These are phyloP conservation scores for Anoplolepis gracilipes DNA, from an alignment of 1,140 invertebrate genomes.

Conservation along the genomic window DNA sequence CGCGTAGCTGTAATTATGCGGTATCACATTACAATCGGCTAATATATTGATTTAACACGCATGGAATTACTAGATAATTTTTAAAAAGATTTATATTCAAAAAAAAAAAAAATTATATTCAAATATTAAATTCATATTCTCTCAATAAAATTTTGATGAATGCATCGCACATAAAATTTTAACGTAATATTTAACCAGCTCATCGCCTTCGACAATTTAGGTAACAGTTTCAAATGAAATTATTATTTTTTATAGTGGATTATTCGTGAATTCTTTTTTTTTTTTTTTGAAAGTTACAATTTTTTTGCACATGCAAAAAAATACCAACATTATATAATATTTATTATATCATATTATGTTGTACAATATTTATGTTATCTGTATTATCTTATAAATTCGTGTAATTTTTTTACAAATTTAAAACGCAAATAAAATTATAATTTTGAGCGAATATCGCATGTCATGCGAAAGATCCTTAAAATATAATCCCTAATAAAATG, in stretches of 20 bases:
- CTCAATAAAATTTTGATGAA: background rate
- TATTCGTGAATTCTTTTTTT: too few species aligned
- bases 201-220: background rate
- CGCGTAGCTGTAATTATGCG: slow-evolving; percentile 23
- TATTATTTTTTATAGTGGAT: too few species aligned
- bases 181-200: background rate
- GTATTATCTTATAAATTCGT: background rate
- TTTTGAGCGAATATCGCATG: background rate
- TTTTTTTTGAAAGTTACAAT: too few species aligned
- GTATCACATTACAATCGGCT: background rate
- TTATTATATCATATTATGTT: too few species aligned
- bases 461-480: background rate
- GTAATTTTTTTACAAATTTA: background rate
- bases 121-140: background rate
- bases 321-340: too few species aligned
- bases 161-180: background rate
- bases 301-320: too few species aligned
- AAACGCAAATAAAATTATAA: background rate
- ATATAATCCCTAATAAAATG: slow-evolving; percentile 8
- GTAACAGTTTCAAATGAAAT: too few species aligned
- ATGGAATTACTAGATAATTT: background rate
- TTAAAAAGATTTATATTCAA: too few species aligned
- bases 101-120: too few species aligned
- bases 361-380: background rate
- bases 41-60: slow-evolving; percentile 13